Evolutionary conservation across 2,797 vertebrate genomes (phyloP).

Genomic region (Poeciliopsis presidionis): DNA sequence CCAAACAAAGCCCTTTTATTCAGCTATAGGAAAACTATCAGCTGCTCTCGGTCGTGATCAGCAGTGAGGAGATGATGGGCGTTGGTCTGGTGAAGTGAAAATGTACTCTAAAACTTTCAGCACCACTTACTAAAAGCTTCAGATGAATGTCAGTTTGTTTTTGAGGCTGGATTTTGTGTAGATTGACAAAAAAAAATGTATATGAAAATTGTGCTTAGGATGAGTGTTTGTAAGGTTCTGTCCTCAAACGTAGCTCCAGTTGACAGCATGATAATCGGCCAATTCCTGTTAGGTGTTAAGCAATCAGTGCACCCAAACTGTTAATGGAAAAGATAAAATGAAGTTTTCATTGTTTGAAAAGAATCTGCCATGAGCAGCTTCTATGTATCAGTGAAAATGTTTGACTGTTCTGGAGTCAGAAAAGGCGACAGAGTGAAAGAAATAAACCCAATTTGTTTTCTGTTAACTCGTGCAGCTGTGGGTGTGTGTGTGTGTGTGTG

Average conservation of each 20-base stretch:
- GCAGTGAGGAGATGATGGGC: background rate
- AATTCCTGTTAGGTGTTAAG: background rate
- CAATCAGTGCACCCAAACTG: background rate
- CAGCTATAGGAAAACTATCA: background rate
- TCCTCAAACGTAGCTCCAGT: background rate
- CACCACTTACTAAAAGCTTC: background rate
- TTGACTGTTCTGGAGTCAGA: background rate
- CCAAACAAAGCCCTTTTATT: background rate
- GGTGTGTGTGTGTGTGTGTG: background rate
- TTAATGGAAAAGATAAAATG: background rate
- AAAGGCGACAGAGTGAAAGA: background rate
- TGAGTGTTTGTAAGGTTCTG: background rate
- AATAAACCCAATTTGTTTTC: constrained; percentile 14
- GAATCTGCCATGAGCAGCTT: background rate
- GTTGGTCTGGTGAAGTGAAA: background rate
- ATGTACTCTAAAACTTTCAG: background rate
- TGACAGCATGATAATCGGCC: background rate
- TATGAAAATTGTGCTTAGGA: background rate
- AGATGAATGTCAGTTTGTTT: background rate
- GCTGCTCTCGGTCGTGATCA: background rate
- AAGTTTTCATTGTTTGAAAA: background rate
- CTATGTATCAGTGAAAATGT: background rate
- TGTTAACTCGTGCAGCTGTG: background rate
- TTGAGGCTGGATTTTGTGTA: background rate
- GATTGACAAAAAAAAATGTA: background rate